Base-by-base conservation (phyloP, 2,113 vertebrate genomes). In the Barnardius zonarius region DNA sequence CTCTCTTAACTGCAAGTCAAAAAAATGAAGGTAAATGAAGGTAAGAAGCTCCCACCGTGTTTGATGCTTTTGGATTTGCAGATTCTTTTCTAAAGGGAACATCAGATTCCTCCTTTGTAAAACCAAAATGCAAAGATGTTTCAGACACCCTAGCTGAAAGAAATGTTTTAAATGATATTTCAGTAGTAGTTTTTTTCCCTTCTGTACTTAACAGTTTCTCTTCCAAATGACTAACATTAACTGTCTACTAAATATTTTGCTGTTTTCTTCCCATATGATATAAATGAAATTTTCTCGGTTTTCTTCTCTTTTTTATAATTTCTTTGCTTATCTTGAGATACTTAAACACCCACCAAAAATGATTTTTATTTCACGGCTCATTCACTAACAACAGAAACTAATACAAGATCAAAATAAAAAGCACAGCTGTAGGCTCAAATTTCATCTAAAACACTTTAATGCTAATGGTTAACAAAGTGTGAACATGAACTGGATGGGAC, bases 401-500 rank as follows among this genome's bases (percentile, higher is more conserved):
- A 72, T 16, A 41, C 22, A 23, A 54, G 46, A 35, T 59, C 57
- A 35, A 63, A 23, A 55, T 18, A 77, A 41, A 77, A 90, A 49
- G 10, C 7, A 85, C 27, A 73, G 44, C 30, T 66, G 16, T 33
- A 80, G 48, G n/a, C 83, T 61, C 54, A 25, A 72, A 55, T 59
- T 9, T 44, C 0, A 62, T 35, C 43, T 23, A 73, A 83, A 44
- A 11, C 54, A 70, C 73, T 64, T 86, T 69, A 69, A 43, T 31
- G 41, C 19, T 51, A 72, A 18, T 13, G 62, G 79, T 70, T 83
- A 49, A 27, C 33, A 59, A 69, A 41, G 28, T 13, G 73, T n/a
- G 69, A 89, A 27, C 51, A 69, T 94, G 84, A 98, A 97, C 97
- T 98, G 96, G 37, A 82, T 69, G 91, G 68, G 69, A 74, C 10